A percentile compares a stretch with the other conserved stretches of the same genome.
Evolutionary conservation across 2,113 vertebrate species (phyloP).

Genomic region (Benitochromis conjunctus): DNA sequence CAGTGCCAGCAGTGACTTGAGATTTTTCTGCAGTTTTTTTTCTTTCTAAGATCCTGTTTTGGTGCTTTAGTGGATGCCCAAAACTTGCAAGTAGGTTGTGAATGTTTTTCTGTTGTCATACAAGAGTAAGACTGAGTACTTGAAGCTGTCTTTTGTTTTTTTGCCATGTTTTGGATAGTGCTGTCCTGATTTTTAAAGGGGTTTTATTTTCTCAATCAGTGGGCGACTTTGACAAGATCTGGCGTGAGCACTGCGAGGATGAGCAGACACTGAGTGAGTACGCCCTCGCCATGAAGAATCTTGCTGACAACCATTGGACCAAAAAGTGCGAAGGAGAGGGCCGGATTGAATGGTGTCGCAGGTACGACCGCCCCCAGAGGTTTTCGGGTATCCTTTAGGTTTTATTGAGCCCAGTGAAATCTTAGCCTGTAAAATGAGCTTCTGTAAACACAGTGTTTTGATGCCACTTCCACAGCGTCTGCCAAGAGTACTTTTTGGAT

Average conservation of each 20-base stretch:
- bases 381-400: background rate
- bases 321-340: constrained; percentile 93
- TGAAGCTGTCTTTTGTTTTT: background rate
- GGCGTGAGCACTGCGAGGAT: constrained; percentile 97
- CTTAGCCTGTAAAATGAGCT: background rate
- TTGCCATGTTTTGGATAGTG: background rate
- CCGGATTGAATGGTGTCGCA: constrained; percentile 98
- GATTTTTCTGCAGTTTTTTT: background rate
- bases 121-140: background rate
- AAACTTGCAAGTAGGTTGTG: constrained; percentile 36
- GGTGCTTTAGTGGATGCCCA: background rate
- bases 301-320: constrained; percentile 97
- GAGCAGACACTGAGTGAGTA: constrained; percentile 95
- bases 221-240: constrained; percentile 98
- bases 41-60: background rate
- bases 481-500: constrained; percentile 94
- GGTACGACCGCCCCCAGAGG: constrained; percentile 67
- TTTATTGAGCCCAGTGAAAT: background rate
- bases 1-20: background rate
- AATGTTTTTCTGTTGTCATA: background rate
- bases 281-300: constrained; percentile 96
- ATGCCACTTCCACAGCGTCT: constrained; percentile 78
- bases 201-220: constrained; percentile 74
- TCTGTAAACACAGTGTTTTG: background rate
- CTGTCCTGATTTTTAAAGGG: background rate